Evolutionary conservation across 2,888 invertebrate species (phyloP), one percentile per base, ranked within the genome.

Genomic region (Branchellion lobata): DNA sequence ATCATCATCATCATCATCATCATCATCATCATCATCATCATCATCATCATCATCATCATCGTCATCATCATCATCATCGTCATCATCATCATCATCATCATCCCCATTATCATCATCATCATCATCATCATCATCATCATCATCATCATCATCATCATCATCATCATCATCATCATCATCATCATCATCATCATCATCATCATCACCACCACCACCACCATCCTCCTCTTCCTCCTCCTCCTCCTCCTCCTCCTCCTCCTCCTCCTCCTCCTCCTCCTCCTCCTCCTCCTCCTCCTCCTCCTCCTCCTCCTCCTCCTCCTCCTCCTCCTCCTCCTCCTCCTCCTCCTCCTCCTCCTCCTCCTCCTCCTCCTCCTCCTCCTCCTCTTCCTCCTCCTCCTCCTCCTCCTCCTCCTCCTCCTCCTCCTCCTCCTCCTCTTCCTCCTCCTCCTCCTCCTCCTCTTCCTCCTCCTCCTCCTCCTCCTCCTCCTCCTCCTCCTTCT

Each of bases 381-480:
- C n/a, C n/a, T n/a, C n/a, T n/a, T 79, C 83, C 85, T 85, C 21
- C 82, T 82, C 68, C 85, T 84, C 74, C 3, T 51, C 27, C 84
- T 85, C 87, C 69, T 85, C 85, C 1, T 84, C 82, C n/a, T 87
- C 85, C 82, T 87, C 78, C 83, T 86, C 85, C 65, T 85, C 84
- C 71, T 84, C 84, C 79, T 85, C 84, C 79, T 85, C 76, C 81
- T 85, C 83, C 24, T 84, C 79, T 79, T 84, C 82, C n/a, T 83
- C 81, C 82, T 85, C 85, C 27, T 81, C 83, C 78, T 86, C 86
- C 79, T 86, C 86, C n/a, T 86, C 85, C 81, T 33, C 57, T 24
- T 79, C 79, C 34, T 73, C 79, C 33, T 5, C 18, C 14, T 1
- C 53, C 57, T 61, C 57, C 24, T 1, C n/a, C 33, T n/a, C 33